Conservation (phyloP, 2,888 invertebrate genomes). For the Notodonta dromedarius region DNA sequence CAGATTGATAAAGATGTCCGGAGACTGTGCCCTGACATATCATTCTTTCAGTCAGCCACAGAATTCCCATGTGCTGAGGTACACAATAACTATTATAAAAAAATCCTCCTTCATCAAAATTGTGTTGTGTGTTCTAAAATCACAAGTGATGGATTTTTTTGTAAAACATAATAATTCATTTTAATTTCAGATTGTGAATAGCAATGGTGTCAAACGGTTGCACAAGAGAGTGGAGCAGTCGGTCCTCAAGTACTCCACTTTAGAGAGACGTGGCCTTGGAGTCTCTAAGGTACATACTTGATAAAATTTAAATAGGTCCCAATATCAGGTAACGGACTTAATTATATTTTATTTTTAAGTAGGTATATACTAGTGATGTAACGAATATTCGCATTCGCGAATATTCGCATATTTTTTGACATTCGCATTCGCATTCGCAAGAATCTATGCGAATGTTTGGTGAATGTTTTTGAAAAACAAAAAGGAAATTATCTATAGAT, state of each 20-base stretch:
- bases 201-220: constrained; percentile 91
- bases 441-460: too few species aligned
- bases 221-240: constrained; percentile 95
- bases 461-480: too few species aligned
- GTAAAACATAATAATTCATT: not conserved
- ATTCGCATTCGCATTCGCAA: too few species aligned
- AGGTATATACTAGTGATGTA: too few species aligned
- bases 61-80: constrained; percentile 94
- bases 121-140: too few species aligned
- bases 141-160: not conserved
- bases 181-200: constrained; percentile 86
- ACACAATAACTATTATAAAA: not conserved
- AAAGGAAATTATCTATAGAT: too few species aligned
- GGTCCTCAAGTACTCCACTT: constrained; percentile 93
- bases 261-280: constrained; percentile 94
- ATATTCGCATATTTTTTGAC: too few species aligned
- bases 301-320: too few species aligned
- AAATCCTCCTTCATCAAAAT: too few species aligned
- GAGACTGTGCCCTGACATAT: constrained; percentile 97
- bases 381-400: too few species aligned
- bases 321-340: too few species aligned
- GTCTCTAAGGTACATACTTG: constrained; percentile 89
- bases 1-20: constrained; percentile 99
- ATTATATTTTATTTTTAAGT: too few species aligned
- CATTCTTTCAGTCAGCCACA: constrained; percentile 97